Conservation (phyloP, 64 coral and sea anemone genomes). For the Anthopleura sola region DNA sequence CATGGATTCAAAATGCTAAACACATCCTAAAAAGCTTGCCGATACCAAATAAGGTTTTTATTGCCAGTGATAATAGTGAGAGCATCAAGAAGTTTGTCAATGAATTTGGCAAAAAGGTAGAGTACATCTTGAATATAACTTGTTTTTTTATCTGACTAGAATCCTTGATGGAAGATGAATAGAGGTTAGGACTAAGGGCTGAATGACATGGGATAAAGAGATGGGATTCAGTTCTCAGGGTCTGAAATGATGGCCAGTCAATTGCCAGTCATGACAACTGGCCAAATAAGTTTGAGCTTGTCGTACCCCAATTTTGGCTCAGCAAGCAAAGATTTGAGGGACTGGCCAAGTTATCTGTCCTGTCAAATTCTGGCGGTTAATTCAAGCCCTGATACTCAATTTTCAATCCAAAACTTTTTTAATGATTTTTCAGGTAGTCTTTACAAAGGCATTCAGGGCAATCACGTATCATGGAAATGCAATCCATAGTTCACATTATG, state of each 20-base stretch:
- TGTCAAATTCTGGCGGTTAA: too few species aligned
- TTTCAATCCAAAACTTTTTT: neutral
- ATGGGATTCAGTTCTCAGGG: too few species aligned
- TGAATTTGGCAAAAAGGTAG: conserved; percentile 47
- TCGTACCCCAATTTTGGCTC: too few species aligned
- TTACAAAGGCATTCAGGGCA: conserved; percentile 31
- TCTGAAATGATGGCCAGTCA: too few species aligned
- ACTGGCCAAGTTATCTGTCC: too few species aligned
- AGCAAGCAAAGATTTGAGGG: too few species aligned
- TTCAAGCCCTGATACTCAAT: neutral
- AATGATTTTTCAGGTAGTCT: conserved; percentile 12
- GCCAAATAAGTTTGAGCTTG: too few species aligned
- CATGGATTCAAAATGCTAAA: conserved; percentile 49
- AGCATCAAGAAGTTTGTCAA: conserved; percentile 50
- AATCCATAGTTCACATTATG: neutral
- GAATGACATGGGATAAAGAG: too few species aligned
- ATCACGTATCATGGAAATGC: conserved; percentile 3
- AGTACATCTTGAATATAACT: neutral
- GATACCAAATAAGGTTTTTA: conserved; percentile 63
- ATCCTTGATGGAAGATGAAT: too few species aligned
- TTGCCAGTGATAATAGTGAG: conserved; percentile 81
- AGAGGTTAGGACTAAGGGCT: too few species aligned
- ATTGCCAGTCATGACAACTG: too few species aligned
- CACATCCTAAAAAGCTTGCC: conserved; percentile 35
- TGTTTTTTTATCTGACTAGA: too few species aligned